These are phyloP conservation scores for Apis dorsata DNA, from an alignment of 1,140 invertebrate species.

Conservation along the genomic window DNA sequence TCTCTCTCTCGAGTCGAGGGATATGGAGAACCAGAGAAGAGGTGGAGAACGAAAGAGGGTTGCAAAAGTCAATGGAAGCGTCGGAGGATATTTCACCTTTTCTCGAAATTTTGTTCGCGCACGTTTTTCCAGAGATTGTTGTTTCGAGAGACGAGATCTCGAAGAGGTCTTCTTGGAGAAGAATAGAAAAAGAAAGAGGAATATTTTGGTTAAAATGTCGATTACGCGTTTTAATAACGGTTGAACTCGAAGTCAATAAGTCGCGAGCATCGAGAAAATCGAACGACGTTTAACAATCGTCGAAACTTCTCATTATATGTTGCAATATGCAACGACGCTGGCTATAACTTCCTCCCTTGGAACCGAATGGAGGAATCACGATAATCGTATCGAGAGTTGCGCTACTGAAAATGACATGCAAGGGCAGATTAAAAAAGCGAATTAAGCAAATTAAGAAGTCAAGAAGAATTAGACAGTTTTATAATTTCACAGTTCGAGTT, in stretches of 20 bases:
- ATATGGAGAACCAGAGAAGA: neutral
- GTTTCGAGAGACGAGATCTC: neutral
- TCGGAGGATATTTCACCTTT: conserved; percentile 20
- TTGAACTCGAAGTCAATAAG: conserved; percentile 8
- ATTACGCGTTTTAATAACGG: neutral
- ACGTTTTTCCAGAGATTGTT: neutral
- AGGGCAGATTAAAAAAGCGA: too few species aligned
- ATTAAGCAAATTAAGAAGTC: too few species aligned
- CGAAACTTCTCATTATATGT: conserved; percentile 33
- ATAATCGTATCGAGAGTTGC: neutral
- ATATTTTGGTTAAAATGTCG: neutral
- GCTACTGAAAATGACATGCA: neutral
- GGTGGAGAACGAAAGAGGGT: conserved; percentile 42
- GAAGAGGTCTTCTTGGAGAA: too few species aligned
- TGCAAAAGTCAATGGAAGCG: conserved; percentile 59
- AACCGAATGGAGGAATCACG: neutral
- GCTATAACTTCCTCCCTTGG: conserved; percentile 22
- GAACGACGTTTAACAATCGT: conserved; percentile 39
- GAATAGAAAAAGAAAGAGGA: neutral
- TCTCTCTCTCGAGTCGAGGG: conserved; percentile 12
- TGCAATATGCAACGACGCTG: conserved; percentile 51
- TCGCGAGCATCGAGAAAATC: conserved; percentile 38
- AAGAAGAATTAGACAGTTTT: too few species aligned
- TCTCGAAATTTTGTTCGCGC: neutral
- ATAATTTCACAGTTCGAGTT: neutral